Percentiles rank a stretch among this genome's conserved stretches.
Evolutionary conservation across 2,888 invertebrate species (phyloP).

Genomic region (Luffia ferchaultella): DNA sequence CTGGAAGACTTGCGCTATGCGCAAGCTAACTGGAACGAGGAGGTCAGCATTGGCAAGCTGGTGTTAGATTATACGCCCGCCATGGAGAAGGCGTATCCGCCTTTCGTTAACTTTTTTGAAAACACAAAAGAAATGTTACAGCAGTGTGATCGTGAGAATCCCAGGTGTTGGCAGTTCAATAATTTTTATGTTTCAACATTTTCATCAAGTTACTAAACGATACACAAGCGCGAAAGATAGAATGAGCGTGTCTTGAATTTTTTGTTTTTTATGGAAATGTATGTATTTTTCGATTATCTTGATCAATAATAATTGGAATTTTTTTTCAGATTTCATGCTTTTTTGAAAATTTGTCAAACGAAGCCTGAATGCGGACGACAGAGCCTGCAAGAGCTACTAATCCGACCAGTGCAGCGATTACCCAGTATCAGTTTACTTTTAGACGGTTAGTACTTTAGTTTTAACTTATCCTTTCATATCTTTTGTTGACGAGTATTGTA

Average conservation of each 20-base stretch:
- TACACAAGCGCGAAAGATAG: too few relatives aligned
- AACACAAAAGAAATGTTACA: constrained; percentile 93
- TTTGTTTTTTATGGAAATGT: background rate
- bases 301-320: background rate
- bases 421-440: constrained; percentile 95
- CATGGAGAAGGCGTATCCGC: constrained; percentile 93
- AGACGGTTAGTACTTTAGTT: constrained; percentile 69
- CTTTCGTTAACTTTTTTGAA: constrained; percentile 98
- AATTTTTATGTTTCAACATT: too few relatives aligned
- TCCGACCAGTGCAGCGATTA: constrained; percentile 96
- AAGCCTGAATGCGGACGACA: constrained; percentile 97
- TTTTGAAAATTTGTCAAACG: constrained; percentile 93
- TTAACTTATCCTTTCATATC: too few relatives aligned
- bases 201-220: too few relatives aligned
- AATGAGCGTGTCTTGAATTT: too few relatives aligned
- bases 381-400: constrained; percentile 93
- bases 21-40: constrained; percentile 87
- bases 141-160: constrained; percentile 91
- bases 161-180: constrained; percentile 51
- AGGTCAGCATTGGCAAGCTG: constrained; percentile 86
- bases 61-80: constrained; percentile 88
- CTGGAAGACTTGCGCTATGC: constrained; percentile 71
- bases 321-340: constrained; percentile 86
- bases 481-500: too few relatives aligned
- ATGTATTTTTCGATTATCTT: too few relatives aligned